phyloP scores from a whole-genome alignment of 2,888 invertebrate genomes.

The Antheraea assamensis region DNA sequence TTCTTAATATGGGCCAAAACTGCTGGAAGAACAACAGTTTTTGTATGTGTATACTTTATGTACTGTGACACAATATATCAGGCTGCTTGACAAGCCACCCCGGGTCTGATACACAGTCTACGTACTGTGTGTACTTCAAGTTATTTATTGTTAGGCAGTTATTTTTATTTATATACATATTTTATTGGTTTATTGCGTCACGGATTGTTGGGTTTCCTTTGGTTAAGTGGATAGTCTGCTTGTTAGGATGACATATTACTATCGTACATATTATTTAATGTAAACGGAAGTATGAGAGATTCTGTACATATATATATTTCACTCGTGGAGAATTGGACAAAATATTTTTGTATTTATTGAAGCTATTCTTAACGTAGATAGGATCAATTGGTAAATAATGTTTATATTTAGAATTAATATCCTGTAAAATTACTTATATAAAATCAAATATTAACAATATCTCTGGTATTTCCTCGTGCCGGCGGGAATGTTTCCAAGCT shows the following conservation, averaged over 20 bases:
- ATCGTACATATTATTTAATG: background rate
- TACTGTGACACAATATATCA: slow-evolving; percentile 80
- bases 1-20: slow-evolving; percentile 82
- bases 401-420: too few relatives aligned
- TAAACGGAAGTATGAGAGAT: background rate
- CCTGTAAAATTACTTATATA: too few relatives aligned
- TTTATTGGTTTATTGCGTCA: slow-evolving; percentile 76
- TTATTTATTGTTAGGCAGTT: slow-evolving; percentile 69
- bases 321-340: background rate
- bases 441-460: too few relatives aligned
- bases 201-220: slow-evolving; percentile 58
- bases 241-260: slow-evolving; percentile 14
- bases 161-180: slow-evolving; percentile 74
- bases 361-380: background rate
- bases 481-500: too few relatives aligned
- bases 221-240: slow-evolving; percentile 21
- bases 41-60: slow-evolving; percentile 80
- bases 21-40: slow-evolving; percentile 82
- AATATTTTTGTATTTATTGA: background rate
- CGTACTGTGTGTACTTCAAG: slow-evolving; percentile 53
- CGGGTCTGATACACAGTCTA: slow-evolving; percentile 72
- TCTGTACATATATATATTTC: background rate
- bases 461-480: too few relatives aligned
- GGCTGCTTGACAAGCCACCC: slow-evolving; percentile 64
- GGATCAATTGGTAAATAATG: background rate